Conservation (phyloP, 2,797 vertebrate species). For the Eleutherodactylus coqui region DNA sequence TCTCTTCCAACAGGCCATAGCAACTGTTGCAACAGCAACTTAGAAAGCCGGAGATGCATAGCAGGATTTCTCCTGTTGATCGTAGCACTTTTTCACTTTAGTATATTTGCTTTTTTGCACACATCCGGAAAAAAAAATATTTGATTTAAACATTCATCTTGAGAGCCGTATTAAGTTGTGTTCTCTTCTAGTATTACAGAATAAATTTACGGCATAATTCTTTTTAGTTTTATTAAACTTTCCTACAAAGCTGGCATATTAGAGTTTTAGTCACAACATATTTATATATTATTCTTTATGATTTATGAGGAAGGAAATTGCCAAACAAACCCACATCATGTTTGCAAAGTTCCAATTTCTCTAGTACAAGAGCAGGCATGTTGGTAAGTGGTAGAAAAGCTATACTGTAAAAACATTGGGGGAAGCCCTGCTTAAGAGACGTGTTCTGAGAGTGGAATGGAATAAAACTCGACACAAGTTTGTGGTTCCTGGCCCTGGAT, state of each 20-base stretch:
- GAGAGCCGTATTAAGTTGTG: background rate
- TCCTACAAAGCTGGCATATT: background rate
- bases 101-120: background rate
- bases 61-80: no score
- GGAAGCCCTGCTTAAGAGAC: conserved; percentile 28
- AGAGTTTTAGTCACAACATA: background rate
- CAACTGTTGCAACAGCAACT: no score
- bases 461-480: conserved; percentile 24
- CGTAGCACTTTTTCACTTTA: background rate
- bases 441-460: conserved; percentile 4
- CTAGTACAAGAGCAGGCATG: conserved; percentile 7
- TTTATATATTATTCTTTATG: background rate
- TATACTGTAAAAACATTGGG: conserved; percentile 46
- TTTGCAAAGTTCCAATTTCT: conserved; percentile 35
- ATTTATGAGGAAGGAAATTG: conserved; percentile 25
- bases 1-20: no score
- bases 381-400: conserved; percentile 22
- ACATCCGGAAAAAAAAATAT: background rate
- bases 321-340: conserved; percentile 33
- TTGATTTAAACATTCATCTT: background rate
- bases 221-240: background rate
- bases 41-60: no score
- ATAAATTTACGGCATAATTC: background rate
- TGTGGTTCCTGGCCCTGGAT: conserved; percentile 39
- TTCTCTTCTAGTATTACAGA: background rate